A percentile compares a stretch with the other conserved stretches of the same genome.
Evolutionary conservation across 2,888 invertebrate genomes (phyloP).

Genomic region (Drosophila pseudotakahashii): DNA sequence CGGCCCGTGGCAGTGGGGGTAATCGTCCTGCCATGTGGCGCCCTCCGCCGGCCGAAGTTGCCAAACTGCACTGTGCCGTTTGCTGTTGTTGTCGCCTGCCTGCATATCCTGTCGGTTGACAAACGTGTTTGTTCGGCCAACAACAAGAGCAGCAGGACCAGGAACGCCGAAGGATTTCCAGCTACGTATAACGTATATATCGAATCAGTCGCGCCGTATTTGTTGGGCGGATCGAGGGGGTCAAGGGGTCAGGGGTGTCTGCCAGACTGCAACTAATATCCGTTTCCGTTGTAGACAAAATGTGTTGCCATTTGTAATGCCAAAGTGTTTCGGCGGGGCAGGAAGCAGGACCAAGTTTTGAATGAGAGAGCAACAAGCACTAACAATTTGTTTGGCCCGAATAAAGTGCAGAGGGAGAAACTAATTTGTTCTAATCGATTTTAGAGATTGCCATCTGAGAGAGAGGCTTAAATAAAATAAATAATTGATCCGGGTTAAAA

Average conservation of each 20-base stretch:
- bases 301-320: slow-evolving; percentile 81
- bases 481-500: too few relatives aligned
- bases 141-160: slow-evolving; percentile 36
- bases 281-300: slow-evolving; percentile 82
- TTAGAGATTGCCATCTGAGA: background rate
- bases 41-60: slow-evolving; percentile 58
- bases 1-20: slow-evolving; percentile 5
- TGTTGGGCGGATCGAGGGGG: slow-evolving; percentile 7
- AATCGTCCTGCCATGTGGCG: slow-evolving; percentile 65
- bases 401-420: background rate
- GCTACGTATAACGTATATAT: slow-evolving; percentile 53
- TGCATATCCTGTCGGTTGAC: slow-evolving; percentile 71
- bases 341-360: slow-evolving; percentile 25
- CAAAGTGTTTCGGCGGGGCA: slow-evolving; percentile 66
- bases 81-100: slow-evolving; percentile 53
- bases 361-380: slow-evolving; percentile 47
- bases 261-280: slow-evolving; percentile 79
- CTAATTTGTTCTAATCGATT: slow-evolving; percentile 16
- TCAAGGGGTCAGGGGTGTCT: slow-evolving; percentile 27
- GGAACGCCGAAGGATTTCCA: slow-evolving; percentile 22
- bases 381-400: slow-evolving; percentile 53
- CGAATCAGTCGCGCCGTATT: slow-evolving; percentile 50
- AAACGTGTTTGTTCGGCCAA: slow-evolving; percentile 68
- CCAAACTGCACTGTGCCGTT: slow-evolving; percentile 71
- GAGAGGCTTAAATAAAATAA: background rate